Evolutionary conservation across 1,140 invertebrate species (phyloP), one percentile per base, ranked within the genome.

Genomic region (Drosophila subpulchrella): DNA sequence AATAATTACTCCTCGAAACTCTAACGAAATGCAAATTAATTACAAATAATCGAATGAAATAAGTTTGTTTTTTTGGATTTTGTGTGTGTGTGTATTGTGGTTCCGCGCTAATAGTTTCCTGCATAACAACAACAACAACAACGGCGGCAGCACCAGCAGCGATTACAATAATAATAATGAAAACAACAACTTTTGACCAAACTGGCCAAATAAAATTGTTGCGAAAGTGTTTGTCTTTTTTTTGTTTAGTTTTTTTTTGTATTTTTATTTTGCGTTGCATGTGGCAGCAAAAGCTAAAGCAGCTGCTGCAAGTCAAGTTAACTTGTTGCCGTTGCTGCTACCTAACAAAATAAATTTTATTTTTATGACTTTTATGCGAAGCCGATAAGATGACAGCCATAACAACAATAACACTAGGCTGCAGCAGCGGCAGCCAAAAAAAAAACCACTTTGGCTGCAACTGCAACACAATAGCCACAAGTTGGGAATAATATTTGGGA

Each of bases 21-120:
- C 47, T 75, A 81, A 75, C 51, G 48, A 85, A 86, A 85, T 85
- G 74, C 78, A 88, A 86, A 86, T 82, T 59, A 86, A 78, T 86
- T 78, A 67, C 58, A 61, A 72, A 77, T 63, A 67, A 71, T 62
- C 53, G 39, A 75, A 50, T 27, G 17, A 56, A 75, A 46, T 55
- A 62, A 36, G 41, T 38, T 57, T 54, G 51, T 15, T n/a, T 46
- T 70, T 71, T 71, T 30, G 50, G 38, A 46, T 66, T 66, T 32
- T 63, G 60, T 65, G 60, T 53, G 48, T 20, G 20, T 38, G 24
- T 47, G 32, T 47, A 47, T 56, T 65, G 48, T 55, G 42, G 76
- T 81, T 81, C 73, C 78, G 74, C 79, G 75, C 79, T 77, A 84
- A 76, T 72, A 68, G 81, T 84, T 84, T 84, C 81, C 81, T 74